A percentile compares a stretch with the other conserved stretches of the same genome.
phyloP scores from a whole-genome alignment of 2,113 vertebrate genomes.

The Pongo abelii region DNA sequence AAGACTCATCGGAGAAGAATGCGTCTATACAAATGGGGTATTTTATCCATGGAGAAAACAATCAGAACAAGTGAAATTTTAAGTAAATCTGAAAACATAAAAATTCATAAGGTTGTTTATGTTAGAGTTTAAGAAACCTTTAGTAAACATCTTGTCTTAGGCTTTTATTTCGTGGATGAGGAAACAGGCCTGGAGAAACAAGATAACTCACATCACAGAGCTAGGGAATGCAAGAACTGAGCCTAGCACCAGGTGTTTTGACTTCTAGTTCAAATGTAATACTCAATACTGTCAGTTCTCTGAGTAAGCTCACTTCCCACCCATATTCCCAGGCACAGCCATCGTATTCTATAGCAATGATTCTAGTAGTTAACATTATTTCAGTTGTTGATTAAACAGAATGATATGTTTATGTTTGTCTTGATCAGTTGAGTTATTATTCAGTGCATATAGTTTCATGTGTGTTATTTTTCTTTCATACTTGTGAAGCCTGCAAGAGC shows the following conservation, averaged over 20 bases:
- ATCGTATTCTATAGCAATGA: neutral
- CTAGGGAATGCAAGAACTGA: neutral
- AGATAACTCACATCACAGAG: neutral
- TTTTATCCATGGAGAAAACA: neutral
- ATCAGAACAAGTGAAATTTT: neutral
- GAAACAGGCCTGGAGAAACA: neutral
- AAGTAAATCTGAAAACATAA: neutral
- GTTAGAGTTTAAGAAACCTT: neutral
- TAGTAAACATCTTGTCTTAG: neutral
- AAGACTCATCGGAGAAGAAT: neutral
- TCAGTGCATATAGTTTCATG: neutral
- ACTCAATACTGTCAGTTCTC: neutral
- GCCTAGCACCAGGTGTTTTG: neutral
- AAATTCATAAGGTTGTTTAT: neutral
- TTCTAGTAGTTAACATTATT: neutral
- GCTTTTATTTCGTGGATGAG: neutral
- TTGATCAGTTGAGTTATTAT: neutral
- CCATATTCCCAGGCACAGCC: neutral
- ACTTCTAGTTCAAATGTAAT: neutral
- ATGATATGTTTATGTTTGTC: neutral
- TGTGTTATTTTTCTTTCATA: slow-evolving; percentile 48
- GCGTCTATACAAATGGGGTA: neutral
- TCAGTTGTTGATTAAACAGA: slow-evolving; percentile 31
- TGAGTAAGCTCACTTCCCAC: neutral
- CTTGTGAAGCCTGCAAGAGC: neutral